phyloP scores from a whole-genome alignment of 2,888 invertebrate genomes.

The Eupithecia exiguata region DNA sequence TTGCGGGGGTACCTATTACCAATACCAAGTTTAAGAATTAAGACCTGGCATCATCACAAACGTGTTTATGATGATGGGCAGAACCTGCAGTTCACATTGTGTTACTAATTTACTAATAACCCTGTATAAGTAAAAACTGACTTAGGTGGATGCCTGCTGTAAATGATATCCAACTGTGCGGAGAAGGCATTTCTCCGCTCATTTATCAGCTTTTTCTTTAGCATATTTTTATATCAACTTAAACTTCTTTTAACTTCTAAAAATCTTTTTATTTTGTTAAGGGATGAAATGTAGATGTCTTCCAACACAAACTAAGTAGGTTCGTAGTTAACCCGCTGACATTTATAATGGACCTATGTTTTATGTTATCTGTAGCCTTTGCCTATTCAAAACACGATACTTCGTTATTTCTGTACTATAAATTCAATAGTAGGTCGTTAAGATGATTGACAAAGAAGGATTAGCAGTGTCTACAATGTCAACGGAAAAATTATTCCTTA shows the following conservation, averaged over 20 bases:
- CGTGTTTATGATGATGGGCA: no score
- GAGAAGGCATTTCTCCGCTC: conserved; percentile 17
- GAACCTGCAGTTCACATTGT: no score
- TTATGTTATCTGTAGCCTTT: not conserved
- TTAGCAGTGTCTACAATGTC: not conserved
- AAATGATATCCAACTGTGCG: conserved; percentile 36
- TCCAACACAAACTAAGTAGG: not conserved
- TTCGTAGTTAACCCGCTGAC: not conserved
- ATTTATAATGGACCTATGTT: not conserved
- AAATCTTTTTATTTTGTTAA: not conserved
- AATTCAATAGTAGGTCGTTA: not conserved
- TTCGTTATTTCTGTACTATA: not conserved
- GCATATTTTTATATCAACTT: not conserved
- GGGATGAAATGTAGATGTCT: not conserved
- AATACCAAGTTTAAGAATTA: no score
- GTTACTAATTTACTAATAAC: no score
- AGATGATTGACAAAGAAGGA: conserved; percentile 8
- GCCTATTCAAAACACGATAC: not conserved
- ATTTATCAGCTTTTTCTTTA: not conserved
- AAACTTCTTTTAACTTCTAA: not conserved
- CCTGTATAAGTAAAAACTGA: conserved; percentile 42
- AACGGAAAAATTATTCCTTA: conserved; percentile 10
- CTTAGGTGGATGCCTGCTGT: conserved; percentile 17
- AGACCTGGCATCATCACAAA: no score
- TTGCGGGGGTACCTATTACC: no score